A percentile compares a stretch with the other conserved stretches of the same genome.
phyloP scores from a whole-genome alignment of 1,140 invertebrate species.

The Eupristina koningsbergeri region DNA sequence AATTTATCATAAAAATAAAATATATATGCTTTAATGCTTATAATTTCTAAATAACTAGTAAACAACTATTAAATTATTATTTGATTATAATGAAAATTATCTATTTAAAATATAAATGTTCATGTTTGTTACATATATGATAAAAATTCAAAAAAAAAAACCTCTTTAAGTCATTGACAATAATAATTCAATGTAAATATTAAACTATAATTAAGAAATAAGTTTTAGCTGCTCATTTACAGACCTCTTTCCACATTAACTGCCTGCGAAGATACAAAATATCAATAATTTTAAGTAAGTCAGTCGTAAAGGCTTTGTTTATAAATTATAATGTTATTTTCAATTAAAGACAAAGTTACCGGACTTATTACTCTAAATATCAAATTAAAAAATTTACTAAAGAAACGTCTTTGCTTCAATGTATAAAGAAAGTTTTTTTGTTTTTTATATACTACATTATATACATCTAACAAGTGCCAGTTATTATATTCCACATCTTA shows the following conservation, averaged over 20 bases:
- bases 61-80: not conserved
- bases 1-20: not conserved
- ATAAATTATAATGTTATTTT: slow-evolving; percentile 48
- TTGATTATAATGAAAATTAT: slow-evolving; percentile 4
- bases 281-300: slow-evolving; percentile 50
- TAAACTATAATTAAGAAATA: slow-evolving; percentile 39
- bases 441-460: slow-evolving; percentile 68
- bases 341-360: slow-evolving; percentile 21
- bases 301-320: slow-evolving; percentile 46
- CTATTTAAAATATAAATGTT: slow-evolving; percentile 5
- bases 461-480: slow-evolving; percentile 65
- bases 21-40: not conserved
- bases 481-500: slow-evolving; percentile 54
- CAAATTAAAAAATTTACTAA: slow-evolving; percentile 45
- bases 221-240: slow-evolving; percentile 46
- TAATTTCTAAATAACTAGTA: not conserved
- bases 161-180: not conserved
- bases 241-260: slow-evolving; percentile 36
- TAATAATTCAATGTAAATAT: slow-evolving; percentile 37
- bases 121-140: slow-evolving; percentile 18
- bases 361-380: slow-evolving; percentile 38
- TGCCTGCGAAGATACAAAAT: slow-evolving; percentile 52
- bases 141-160: slow-evolving; percentile 11
- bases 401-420: slow-evolving; percentile 45
- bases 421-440: slow-evolving; percentile 42